Evolutionary conservation across 1,140 invertebrate species (phyloP).

Genomic region (Oscheius sp.): DNA sequence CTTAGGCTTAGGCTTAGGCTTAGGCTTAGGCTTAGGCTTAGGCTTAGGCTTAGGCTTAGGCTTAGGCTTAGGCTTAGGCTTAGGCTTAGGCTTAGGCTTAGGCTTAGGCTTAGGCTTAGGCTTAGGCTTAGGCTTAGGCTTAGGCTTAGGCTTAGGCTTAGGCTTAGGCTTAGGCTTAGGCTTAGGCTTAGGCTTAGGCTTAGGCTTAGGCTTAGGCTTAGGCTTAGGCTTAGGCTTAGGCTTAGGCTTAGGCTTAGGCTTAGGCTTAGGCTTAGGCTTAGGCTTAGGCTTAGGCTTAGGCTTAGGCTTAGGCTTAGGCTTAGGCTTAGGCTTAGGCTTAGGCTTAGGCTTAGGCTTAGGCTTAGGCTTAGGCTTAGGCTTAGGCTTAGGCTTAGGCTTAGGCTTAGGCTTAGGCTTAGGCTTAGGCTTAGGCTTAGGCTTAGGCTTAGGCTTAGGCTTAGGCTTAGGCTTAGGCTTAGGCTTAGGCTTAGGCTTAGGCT

Average conservation of each 20-base stretch:
- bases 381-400: not conserved
- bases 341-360: constrained; percentile 1
- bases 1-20: constrained; percentile 38
- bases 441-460: constrained; percentile 8
- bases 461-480: too few relatives aligned
- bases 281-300: constrained; percentile 16
- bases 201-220: constrained; percentile 19
- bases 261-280: constrained; percentile 15
- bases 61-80: constrained; percentile 36
- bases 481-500: too few relatives aligned
- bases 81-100: constrained; percentile 35
- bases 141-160: constrained; percentile 35
- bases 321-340: constrained; percentile 19
- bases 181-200: constrained; percentile 27
- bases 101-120: constrained; percentile 26
- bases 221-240: constrained; percentile 17
- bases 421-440: constrained; percentile 9
- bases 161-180: constrained; percentile 25
- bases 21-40: constrained; percentile 42
- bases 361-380: constrained; percentile 1
- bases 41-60: constrained; percentile 40
- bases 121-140: constrained; percentile 32
- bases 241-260: constrained; percentile 11
- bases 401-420: constrained; percentile 20
- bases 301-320: constrained; percentile 13